Conservation (phyloP, 2,797 vertebrate genomes). For the Platyrinchus mystaceus region DNA sequence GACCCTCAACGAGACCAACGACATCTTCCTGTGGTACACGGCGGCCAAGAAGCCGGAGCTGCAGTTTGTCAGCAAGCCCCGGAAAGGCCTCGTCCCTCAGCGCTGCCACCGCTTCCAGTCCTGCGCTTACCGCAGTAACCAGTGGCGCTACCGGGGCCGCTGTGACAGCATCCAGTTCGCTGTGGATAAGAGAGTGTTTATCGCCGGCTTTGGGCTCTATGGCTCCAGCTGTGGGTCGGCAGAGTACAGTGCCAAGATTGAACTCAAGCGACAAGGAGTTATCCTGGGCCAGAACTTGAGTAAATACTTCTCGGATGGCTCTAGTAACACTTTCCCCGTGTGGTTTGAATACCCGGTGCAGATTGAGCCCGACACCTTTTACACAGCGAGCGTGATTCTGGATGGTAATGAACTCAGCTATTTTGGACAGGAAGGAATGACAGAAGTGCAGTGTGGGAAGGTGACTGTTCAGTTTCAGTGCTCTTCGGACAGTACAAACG, state of each 20-base stretch:
- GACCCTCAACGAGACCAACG: slow-evolving; percentile 95
- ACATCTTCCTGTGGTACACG: slow-evolving; percentile 98
- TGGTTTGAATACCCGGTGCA: slow-evolving; percentile 98
- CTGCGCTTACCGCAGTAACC: slow-evolving; percentile 97
- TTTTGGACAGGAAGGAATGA: slow-evolving; percentile 98
- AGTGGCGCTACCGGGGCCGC: slow-evolving; percentile 97
- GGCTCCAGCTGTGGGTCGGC: slow-evolving; percentile 97
- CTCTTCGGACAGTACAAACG: slow-evolving; percentile 97
- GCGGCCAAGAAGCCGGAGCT: slow-evolving; percentile 94
- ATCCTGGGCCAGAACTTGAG: slow-evolving; percentile 92
- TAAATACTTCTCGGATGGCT: slow-evolving; percentile 97
- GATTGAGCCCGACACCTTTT: slow-evolving; percentile 96
- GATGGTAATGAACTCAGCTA: slow-evolving; percentile 97
- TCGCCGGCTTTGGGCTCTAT: slow-evolving; percentile 94
- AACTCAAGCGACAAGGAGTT: slow-evolving; percentile 93
- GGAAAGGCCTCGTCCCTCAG: slow-evolving; percentile 90
- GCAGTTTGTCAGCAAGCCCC: slow-evolving; percentile 90
- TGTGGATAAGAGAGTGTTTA: slow-evolving; percentile 94
- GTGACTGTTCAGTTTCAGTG: slow-evolving; percentile 99
- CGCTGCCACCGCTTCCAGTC: slow-evolving; percentile 98
- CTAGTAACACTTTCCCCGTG: slow-evolving; percentile 95
- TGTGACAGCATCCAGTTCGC: slow-evolving; percentile 99
- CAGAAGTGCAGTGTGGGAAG: slow-evolving; percentile 97
- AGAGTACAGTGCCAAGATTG: slow-evolving; percentile 96
- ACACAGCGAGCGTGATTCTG: slow-evolving; percentile 94